These are phyloP conservation scores for Bombyx mori DNA, from an alignment of 1,140 invertebrate species.

Conservation along the genomic window ASM3026992v2 NC_085117.1:12610501-12611000, in stretches of 20 bases:
- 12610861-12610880: not conserved
- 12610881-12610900: not conserved
- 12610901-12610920: not conserved
- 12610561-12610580: no score
- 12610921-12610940: not conserved
- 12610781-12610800: constrained; percentile 18
- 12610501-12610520: no score
- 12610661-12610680: no score
- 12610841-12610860: not conserved
- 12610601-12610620: no score
- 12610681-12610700: no score
- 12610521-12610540: no score
- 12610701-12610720: no score
- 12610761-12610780: constrained; percentile 23
- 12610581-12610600: no score
- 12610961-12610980: not conserved
- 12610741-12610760: constrained; percentile 20
- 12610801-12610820: constrained; percentile 64
- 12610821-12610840: constrained; percentile 29
- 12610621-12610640: no score
- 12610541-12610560: no score
- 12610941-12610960: not conserved
- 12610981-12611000: not conserved
- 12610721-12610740: not conserved
- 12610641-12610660: no score